Percentiles rank a stretch among this genome's conserved stretches.
Conservation (phyloP, 2,888 invertebrate species). For the Chalcosyrphus nemorum region DNA sequence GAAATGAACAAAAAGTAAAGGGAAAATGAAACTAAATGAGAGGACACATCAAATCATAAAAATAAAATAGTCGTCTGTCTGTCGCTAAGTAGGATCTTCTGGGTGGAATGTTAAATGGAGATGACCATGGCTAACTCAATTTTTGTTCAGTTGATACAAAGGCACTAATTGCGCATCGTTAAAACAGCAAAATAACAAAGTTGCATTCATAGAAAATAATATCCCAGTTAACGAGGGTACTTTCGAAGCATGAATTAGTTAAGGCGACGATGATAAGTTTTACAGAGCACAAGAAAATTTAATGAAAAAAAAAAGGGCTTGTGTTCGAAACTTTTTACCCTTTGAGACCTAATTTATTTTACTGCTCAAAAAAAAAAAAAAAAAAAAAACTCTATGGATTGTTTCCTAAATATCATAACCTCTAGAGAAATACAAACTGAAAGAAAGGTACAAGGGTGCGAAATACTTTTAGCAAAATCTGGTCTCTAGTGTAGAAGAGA, state of each 20-base stretch:
- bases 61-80: slow-evolving; percentile 33
- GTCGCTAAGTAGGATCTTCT: slow-evolving; percentile 30
- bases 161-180: slow-evolving; percentile 30
- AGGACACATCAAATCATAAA: slow-evolving; percentile 66
- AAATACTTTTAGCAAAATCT: too few species aligned
- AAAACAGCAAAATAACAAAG: slow-evolving; percentile 22
- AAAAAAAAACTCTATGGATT: not conserved
- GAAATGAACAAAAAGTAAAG: slow-evolving; percentile 75
- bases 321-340: not conserved
- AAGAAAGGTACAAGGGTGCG: too few species aligned
- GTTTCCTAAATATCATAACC: not conserved
- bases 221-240: not conserved
- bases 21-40: slow-evolving; percentile 63
- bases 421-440: not conserved
- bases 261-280: not conserved
- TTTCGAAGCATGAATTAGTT: slow-evolving; percentile 1
- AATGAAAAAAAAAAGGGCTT: not conserved
- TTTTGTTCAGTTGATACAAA: slow-evolving; percentile 29
- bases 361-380: not conserved
- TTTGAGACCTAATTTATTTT: not conserved
- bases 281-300: not conserved
- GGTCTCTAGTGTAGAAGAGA: too few species aligned
- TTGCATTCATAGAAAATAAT: slow-evolving; percentile 24
- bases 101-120: slow-evolving; percentile 31
- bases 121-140: not conserved